Evolutionary conservation across 2,888 invertebrate genomes (phyloP).

Genomic region (Julus scanicus): DNA sequence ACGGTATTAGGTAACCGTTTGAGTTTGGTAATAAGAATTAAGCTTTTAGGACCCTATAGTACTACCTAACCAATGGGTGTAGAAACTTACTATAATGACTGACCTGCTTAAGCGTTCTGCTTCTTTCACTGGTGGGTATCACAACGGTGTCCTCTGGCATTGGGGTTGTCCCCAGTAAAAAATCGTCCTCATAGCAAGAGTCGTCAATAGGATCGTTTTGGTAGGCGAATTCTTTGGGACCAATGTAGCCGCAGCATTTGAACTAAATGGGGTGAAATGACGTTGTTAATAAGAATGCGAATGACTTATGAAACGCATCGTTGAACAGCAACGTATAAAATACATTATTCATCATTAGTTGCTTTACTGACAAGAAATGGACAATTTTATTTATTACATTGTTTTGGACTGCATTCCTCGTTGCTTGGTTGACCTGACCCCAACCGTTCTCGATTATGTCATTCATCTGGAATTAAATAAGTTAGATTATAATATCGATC

Average conservation of each 20-base stretch:
- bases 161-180: not conserved
- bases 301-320: not conserved
- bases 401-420: constrained; percentile 64
- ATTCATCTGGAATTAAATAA: constrained; percentile 62
- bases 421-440: constrained; percentile 65
- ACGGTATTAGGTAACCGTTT: too few species aligned
- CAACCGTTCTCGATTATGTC: constrained; percentile 65
- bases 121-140: constrained; percentile 51
- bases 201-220: constrained; percentile 65
- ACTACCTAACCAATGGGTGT: too few species aligned
- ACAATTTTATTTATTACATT: constrained; percentile 61
- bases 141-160: constrained; percentile 49
- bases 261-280: constrained; percentile 62
- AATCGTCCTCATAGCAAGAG: constrained; percentile 63
- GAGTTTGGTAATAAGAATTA: too few species aligned
- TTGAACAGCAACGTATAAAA: too few species aligned
- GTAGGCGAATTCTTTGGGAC: constrained; percentile 65
- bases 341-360: too few species aligned
- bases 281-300: constrained; percentile 1
- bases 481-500: not conserved
- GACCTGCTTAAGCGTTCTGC: constrained; percentile 59
- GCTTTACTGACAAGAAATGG: not conserved
- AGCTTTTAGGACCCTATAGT: too few species aligned
- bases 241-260: constrained; percentile 65
- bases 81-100: not conserved